Evolutionary conservation across 2,888 invertebrate genomes (phyloP).

Genomic region (Danaus chrysippus): DNA sequence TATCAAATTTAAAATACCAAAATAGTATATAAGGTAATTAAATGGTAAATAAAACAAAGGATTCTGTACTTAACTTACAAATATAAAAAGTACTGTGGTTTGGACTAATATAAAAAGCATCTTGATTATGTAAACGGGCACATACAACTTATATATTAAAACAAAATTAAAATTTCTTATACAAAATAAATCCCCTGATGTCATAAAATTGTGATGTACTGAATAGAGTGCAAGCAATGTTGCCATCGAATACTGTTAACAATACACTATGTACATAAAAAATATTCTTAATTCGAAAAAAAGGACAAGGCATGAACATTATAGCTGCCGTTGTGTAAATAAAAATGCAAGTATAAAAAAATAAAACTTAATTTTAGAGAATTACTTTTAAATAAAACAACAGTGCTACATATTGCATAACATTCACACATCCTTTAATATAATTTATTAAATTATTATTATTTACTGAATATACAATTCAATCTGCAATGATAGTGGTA

Average conservation of each 20-base stretch:
- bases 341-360: conserved; percentile 19
- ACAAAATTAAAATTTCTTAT: conserved; percentile 56
- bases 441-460: conserved; percentile 60
- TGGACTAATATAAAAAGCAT: conserved; percentile 35
- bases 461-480: conserved; percentile 70
- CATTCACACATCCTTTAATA: conserved; percentile 50
- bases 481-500: conserved; percentile 39
- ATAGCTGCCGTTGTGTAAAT: conserved; percentile 32
- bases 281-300: conserved; percentile 17
- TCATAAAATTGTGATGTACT: conserved; percentile 67
- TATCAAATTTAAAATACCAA: conserved; percentile 74
- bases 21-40: conserved; percentile 60
- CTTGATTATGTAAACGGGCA: conserved; percentile 57
- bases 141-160: conserved; percentile 57
- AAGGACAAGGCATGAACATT: conserved; percentile 17
- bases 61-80: conserved; percentile 38
- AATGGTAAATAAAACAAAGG: conserved; percentile 65
- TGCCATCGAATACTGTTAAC: conserved; percentile 32
- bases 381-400: conserved; percentile 49
- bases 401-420: conserved; percentile 59
- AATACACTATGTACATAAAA: conserved; percentile 33
- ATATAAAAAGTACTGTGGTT: conserved; percentile 39
- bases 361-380: conserved; percentile 29
- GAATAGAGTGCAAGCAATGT: conserved; percentile 30
- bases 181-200: conserved; percentile 60